Percentiles rank a stretch among this genome's conserved stretches.
These are phyloP conservation scores for Octonoba sinensis DNA, from an alignment of 2,888 invertebrate genomes.

Conservation along the genomic window DNA sequence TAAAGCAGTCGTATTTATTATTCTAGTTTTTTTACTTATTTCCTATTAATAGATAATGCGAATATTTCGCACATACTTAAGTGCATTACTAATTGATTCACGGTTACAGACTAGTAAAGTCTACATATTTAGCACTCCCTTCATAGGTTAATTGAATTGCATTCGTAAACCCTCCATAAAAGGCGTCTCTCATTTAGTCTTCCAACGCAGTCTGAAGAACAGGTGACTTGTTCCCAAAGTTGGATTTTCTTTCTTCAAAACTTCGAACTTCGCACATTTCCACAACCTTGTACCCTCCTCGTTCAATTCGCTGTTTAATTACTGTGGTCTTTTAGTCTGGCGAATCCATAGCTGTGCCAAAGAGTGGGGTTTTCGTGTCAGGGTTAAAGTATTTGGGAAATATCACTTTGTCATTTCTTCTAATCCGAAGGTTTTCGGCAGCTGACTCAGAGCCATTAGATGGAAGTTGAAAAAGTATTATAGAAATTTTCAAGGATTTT, in stretches of 20 bases:
- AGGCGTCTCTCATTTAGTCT: constrained; percentile 67
- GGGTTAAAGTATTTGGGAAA: background rate
- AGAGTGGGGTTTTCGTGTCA: background rate
- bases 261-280: constrained; percentile 67
- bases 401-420: constrained; percentile 5
- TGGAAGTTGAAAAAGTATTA: constrained; percentile 15
- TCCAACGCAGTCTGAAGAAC: constrained; percentile 29
- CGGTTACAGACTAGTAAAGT: constrained; percentile 68
- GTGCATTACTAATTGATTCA: constrained; percentile 66
- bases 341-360: constrained; percentile 38
- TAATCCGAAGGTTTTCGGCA: background rate
- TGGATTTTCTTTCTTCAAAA: constrained; percentile 37
- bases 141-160: constrained; percentile 66
- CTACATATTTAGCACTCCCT: constrained; percentile 64
- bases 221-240: background rate
- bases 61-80: background rate
- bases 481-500: background rate
- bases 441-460: background rate
- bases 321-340: constrained; percentile 50
- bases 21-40: background rate
- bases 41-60: background rate
- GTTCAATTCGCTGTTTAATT: background rate
- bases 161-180: constrained; percentile 68
- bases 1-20: background rate
- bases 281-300: constrained; percentile 62